Base-by-base conservation (phyloP, 2,113 vertebrate species). In the Noctilio leporinus region DNA sequence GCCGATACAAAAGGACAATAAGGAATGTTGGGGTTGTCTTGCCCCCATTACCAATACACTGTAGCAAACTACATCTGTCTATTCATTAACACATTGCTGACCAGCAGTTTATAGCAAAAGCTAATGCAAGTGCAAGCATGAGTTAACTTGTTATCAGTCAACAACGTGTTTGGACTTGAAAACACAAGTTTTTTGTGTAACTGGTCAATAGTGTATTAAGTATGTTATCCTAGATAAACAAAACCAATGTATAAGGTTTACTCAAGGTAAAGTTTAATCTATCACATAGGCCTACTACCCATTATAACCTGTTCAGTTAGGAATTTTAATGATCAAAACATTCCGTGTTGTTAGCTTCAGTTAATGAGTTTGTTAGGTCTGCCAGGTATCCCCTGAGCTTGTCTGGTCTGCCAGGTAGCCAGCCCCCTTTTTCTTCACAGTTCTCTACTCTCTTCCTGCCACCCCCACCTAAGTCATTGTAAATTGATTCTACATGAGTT, bases 401-500 rank as follows among this genome's bases (percentile, higher is more conserved):
- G 10, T 76, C 17, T 33, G 45, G 24, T 24, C 16, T 76, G 45
- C 30, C 30, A n/a, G 28, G 45, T 76, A 67, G n/a, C n/a, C 72
- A 59, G 53, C 35, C 53, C 53, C 24, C 35, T 40, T 26, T 80
- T 57, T 38, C 35, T 59, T 81, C 35, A 80, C 10, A 30, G 53
- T 91, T 86, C 28, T 67, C 20, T 93, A 11, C 83, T 30, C 16
- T 82, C 51, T 73, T 76, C 33, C 14, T 93, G 76, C 45, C 5
- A 59, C 4, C 5, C 0, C 53, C 45, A 57, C 38, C 33, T 57
- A 70, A 91, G 5, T 78, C 53, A 88, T 76, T 93, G 7, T 81
- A 45, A 89, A 26, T 87, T 95, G 80, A 62, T 90, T 82, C 30
- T 75, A 14, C 22, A 40, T 80, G 3, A 96, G 76, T 84, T 95